Evolutionary conservation across 2,888 invertebrate species (phyloP), one percentile per base, ranked within the genome.

Genomic region (Cordilura impudica): DNA sequence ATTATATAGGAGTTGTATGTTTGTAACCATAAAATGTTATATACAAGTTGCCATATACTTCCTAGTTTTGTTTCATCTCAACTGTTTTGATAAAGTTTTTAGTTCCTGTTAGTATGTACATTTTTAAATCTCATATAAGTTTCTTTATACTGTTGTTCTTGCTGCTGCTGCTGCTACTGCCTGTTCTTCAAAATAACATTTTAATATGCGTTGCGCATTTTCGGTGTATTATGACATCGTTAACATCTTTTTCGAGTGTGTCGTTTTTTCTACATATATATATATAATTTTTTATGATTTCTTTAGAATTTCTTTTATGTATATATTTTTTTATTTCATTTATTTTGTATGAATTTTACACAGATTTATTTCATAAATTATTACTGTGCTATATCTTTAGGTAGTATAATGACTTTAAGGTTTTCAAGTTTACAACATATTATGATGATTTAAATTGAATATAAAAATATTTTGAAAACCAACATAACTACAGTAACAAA

Each of bases 191-290:
- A 71, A 61, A 53, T 66, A 54, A 71, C 31, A 66, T 51, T 60
- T 71, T 75, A 66, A 77, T 71, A 71, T 71, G 60, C 71, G 71
- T 77, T 71, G 77, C 71, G 47, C 66, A 53, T 53, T 66, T 61
- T 61, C 14, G 21, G 58, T 35, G 26, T 23, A 23, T 71, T 60
- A 61, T 66, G 71, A 66, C 66, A 61, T 60, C 66, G 71, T 66
- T 61, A 71, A 66, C 70, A 58, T 45, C 23, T 73, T 31, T 31
- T 43, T 54, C n/a, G 21, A 16, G 18, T 45, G 18, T 7, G 0
- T 21, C 23, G 18, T 56, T 18, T 12, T 16, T n/a, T 39, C n/a
- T n/a, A n/a, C n/a, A n/a, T n/a, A n/a, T n/a, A n/a, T n/a, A n/a
- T n/a, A 21, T 31, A 35, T 4, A 6, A 18, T 53, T 54, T 54